Conservation (phyloP, 2,888 invertebrate genomes). For the Lepidochrysops patricia region DNA sequence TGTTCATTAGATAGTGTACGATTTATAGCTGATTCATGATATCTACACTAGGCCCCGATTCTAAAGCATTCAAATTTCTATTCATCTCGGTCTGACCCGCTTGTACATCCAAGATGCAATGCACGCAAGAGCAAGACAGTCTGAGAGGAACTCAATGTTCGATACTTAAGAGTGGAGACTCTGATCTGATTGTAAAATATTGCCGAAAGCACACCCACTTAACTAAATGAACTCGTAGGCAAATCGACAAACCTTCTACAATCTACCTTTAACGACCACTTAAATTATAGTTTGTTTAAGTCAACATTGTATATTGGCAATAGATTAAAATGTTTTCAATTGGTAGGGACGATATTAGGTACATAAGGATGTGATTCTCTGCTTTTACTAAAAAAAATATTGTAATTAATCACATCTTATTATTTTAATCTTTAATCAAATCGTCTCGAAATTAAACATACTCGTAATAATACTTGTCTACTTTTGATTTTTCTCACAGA, state of each 20-base stretch:
- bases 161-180: background rate
- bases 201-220: constrained; percentile 51
- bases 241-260: constrained; percentile 9
- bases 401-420: too few species aligned
- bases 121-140: too few species aligned
- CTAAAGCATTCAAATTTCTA: background rate
- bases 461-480: too few species aligned
- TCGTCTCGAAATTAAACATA: too few species aligned
- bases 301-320: background rate
- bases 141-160: too few species aligned
- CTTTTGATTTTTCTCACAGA: too few species aligned
- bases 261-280: background rate
- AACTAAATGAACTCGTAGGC: constrained; percentile 43
- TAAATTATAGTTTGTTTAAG: background rate
- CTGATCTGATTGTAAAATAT: constrained; percentile 37
- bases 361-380: too few species aligned
- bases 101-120: too few species aligned
- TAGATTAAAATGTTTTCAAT: background rate
- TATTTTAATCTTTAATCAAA: too few species aligned
- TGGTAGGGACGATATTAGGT: background rate
- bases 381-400: too few species aligned
- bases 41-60: background rate
- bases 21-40: background rate
- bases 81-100: too few species aligned
- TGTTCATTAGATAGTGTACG: background rate